Conservation (phyloP, 1,140 invertebrate species). For the Pseudobourletiella spinata region DNA sequence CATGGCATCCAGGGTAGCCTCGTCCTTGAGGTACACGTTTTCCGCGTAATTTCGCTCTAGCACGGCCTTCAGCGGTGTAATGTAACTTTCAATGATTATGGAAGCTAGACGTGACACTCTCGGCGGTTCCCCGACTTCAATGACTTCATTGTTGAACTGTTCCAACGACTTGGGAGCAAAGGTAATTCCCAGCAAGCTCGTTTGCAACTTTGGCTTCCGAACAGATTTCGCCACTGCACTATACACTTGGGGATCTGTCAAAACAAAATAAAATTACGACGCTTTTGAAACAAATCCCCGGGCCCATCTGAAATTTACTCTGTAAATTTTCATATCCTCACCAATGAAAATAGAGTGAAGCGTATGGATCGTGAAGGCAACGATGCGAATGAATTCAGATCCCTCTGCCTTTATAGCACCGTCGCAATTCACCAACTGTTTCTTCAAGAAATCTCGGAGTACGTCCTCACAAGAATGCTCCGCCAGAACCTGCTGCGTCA, state of each 20-base stretch:
- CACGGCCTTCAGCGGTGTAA: slow-evolving; percentile 17
- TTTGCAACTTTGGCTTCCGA: slow-evolving; percentile 14
- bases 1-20: slow-evolving; percentile 19
- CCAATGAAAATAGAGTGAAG: slow-evolving; percentile 31
- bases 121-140: slow-evolving; percentile 25
- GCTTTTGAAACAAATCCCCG: neutral
- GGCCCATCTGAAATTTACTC: neutral
- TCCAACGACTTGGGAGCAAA: slow-evolving; percentile 14
- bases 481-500: slow-evolving; percentile 20
- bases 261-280: neutral
- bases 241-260: slow-evolving; percentile 31
- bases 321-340: slow-evolving; percentile 6
- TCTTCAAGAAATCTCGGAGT: slow-evolving; percentile 10
- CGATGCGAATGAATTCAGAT: slow-evolving; percentile 3
- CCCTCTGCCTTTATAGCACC: neutral
- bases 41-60: slow-evolving; percentile 4
- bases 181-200: slow-evolving; percentile 11
- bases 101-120: slow-evolving; percentile 15
- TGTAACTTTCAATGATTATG: slow-evolving; percentile 18
- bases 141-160: slow-evolving; percentile 13
- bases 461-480: slow-evolving; percentile 8
- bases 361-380: slow-evolving; percentile 14
- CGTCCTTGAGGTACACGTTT: slow-evolving; percentile 6
- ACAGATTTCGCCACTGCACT: slow-evolving; percentile 22
- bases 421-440: slow-evolving; percentile 10